Conservation (phyloP, 1,140 invertebrate genomes). For the Thalassaphorura encarpata region DNA sequence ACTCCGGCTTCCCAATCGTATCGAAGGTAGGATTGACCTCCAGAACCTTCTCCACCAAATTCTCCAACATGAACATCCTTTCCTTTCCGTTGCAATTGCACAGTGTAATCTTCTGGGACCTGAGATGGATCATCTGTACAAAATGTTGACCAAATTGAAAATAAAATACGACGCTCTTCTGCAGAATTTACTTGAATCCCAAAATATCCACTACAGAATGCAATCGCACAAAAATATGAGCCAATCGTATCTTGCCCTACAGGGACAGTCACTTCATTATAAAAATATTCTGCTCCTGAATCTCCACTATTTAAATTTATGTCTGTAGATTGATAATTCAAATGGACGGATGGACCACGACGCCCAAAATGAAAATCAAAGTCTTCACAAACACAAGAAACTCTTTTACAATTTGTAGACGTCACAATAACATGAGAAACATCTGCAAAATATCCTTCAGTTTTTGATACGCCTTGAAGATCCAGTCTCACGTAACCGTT, state of each 20-base stretch:
- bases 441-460: conserved; percentile 6
- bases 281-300: conserved; percentile 18
- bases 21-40: conserved; percentile 6
- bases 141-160: conserved; percentile 19
- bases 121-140: conserved; percentile 13
- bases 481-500: conserved; percentile 7
- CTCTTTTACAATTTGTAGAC: neutral
- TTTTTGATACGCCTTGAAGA: conserved; percentile 7
- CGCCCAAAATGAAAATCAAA: conserved; percentile 14
- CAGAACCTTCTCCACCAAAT: conserved; percentile 19
- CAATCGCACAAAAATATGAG: conserved; percentile 14
- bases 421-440: conserved; percentile 4
- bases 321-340: neutral
- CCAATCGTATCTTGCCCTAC: conserved; percentile 13
- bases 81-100: conserved; percentile 8
- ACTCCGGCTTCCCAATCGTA: conserved; percentile 9
- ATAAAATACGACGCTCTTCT: conserved; percentile 16
- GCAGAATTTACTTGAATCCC: conserved; percentile 19
- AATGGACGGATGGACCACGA: conserved; percentile 25
- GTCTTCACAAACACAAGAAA: neutral
- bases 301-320: neutral
- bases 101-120: conserved; percentile 22
- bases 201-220: conserved; percentile 19
- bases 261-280: conserved; percentile 18
- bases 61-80: conserved; percentile 10